Base-by-base conservation (phyloP, 2,888 invertebrate genomes). In the Onthophagus sagittarius region DNA sequence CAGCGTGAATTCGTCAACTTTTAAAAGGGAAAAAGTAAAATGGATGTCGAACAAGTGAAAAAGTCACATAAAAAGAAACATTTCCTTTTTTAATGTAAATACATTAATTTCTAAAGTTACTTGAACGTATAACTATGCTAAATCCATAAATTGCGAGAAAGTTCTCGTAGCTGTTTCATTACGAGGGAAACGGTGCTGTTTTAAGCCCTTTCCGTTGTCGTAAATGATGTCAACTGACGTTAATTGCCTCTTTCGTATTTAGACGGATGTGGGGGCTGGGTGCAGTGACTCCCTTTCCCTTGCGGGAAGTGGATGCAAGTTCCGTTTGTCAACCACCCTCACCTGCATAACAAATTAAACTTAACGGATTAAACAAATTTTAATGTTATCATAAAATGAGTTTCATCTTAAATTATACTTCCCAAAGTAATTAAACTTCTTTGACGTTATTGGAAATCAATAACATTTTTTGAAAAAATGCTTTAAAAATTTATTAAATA, bases 221-320 rank as follows among this genome's bases (percentile, higher is more conserved):
- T 71, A 63, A 32, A 71, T 71, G 71, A 71, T 63, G 23, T 72
- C 65, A 67, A 13, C 39, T 72, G 69, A 72, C 72, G 62, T 67
- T 72, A 69, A 72, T 72, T 72, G 69, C 67, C 62, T 67, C 69
- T 62, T 15, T 63, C 15, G 14, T 72, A 72, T 31, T 72, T 69
- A 53, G 62, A 69, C 39, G 39, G 39, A 53, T 53, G 39, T 53
- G 39, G 39, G 39, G 39, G 2, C 39, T 3, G 39, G 39, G 39
- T 53, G 39, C 39, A 53, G 11, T 7, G 11, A 11, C 39, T 23
- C 23, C 23, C 23, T 23, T 23, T 23, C 39, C 39, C 39, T 53
- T 53, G 5, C 39, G 39, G 39, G 11, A 53, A 53, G 39, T 9
- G 39, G 39, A 11, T 11, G 39, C 39, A 53, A 53, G 39, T 53